Conservation (phyloP, 1,140 invertebrate genomes). For the Pectinophora gossypiella region DNA sequence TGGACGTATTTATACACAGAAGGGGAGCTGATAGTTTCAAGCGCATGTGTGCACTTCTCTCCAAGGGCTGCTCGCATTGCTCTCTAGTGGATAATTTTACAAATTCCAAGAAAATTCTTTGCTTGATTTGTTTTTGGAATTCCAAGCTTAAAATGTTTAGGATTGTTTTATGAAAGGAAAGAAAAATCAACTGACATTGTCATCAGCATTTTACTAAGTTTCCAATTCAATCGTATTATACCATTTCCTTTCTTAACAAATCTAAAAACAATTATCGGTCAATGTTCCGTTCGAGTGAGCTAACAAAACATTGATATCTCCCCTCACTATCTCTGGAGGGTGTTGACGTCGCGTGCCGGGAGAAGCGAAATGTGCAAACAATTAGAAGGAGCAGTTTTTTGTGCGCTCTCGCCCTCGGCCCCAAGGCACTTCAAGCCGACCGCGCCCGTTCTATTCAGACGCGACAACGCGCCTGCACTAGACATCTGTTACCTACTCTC, state of each 20-base stretch:
- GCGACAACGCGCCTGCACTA: conserved; percentile 34
- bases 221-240: neutral
- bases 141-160: no score
- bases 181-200: no score
- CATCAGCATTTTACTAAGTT: no score
- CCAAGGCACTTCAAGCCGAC: conserved; percentile 59
- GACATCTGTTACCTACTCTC: conserved; percentile 56
- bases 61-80: no score
- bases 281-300: conserved; percentile 1
- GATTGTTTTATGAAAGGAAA: no score
- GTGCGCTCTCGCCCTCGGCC: conserved; percentile 28
- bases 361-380: conserved; percentile 64
- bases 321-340: conserved; percentile 11
- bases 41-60: neutral
- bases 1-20: conserved; percentile 40
- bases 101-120: no score
- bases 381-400: conserved; percentile 63
- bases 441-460: conserved; percentile 45
- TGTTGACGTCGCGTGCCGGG: conserved; percentile 15
- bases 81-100: no score
- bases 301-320: neutral
- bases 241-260: neutral
- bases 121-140: no score
- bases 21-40: conserved; percentile 7
- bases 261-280: neutral